phyloP scores from a whole-genome alignment of 2,888 invertebrate genomes.

The Oasisia sp. region DNA sequence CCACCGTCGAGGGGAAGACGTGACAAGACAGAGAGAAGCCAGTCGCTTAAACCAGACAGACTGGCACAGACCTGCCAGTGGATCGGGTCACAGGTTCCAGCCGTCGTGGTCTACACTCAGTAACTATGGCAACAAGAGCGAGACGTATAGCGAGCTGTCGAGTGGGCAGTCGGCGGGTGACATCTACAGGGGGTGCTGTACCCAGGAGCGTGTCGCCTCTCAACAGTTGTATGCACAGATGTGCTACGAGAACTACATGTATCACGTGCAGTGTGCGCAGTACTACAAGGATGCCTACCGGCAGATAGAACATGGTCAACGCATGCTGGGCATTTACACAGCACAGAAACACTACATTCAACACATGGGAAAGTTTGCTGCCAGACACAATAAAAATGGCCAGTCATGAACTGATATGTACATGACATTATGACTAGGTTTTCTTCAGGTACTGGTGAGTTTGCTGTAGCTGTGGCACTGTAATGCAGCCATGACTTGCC shows the following conservation, averaged over 20 bases:
- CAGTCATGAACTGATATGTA: background rate
- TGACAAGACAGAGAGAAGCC: background rate
- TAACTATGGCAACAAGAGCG: conserved; percentile 6
- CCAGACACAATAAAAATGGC: background rate
- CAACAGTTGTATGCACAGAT: background rate
- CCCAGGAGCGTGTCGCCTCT: background rate
- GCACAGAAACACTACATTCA: conserved; percentile 3
- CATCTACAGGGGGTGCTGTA: background rate
- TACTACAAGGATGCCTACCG: conserved; percentile 11
- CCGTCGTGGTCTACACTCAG: background rate
- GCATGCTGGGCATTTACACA: background rate
- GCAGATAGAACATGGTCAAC: background rate
- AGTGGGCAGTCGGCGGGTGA: background rate
- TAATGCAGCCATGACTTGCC: background rate
- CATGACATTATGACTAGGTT: background rate
- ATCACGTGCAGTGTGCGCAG: conserved; percentile 23
- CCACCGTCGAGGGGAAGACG: background rate
- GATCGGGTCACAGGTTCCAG: background rate
- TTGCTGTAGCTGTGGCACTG: background rate
- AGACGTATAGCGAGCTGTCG: background rate
- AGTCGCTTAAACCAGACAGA: background rate
- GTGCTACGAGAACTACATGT: conserved; percentile 24
- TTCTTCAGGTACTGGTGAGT: background rate
- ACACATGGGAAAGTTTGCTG: conserved; percentile 13
- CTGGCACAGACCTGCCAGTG: background rate